phyloP scores from a whole-genome alignment of 2,888 invertebrate species.

The Drosophila neonasuta region DNA sequence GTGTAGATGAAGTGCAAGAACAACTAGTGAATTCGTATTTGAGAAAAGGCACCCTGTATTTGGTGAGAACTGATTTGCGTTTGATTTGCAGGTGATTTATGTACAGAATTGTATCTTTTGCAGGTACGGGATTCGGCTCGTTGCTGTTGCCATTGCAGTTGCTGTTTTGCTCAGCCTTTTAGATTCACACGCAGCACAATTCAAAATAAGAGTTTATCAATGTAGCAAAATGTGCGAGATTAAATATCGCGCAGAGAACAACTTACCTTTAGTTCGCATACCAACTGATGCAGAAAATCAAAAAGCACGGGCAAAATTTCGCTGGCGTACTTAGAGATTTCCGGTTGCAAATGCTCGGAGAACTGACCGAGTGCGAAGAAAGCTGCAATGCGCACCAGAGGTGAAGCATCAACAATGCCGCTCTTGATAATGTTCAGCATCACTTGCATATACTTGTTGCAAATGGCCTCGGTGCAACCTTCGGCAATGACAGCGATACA shows the following conservation, averaged over 20 bases:
- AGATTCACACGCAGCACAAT: constrained; percentile 47
- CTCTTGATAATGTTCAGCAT: constrained; percentile 87
- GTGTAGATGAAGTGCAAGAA: constrained; percentile 27
- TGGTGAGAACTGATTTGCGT: constrained; percentile 79
- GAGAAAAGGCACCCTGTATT: constrained; percentile 72
- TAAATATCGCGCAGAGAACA: not conserved
- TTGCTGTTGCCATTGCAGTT: constrained; percentile 33
- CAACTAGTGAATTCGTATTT: constrained; percentile 14
- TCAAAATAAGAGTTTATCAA: constrained; percentile 46
- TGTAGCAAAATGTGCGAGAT: constrained; percentile 22
- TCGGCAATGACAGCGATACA: constrained; percentile 89
- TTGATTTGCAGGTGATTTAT: constrained; percentile 79
- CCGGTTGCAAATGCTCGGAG: constrained; percentile 90
- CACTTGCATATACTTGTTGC: constrained; percentile 87
- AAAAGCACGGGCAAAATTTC: constrained; percentile 89
- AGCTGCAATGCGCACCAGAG: constrained; percentile 88
- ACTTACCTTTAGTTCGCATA: constrained; percentile 83
- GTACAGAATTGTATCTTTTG: constrained; percentile 77
- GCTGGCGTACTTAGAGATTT: constrained; percentile 88
- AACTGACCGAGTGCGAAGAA: constrained; percentile 91
- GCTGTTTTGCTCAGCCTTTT: constrained; percentile 56
- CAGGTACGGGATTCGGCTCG: constrained; percentile 45
- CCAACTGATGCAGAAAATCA: constrained; percentile 86
- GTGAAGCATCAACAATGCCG: constrained; percentile 86
- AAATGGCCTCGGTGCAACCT: constrained; percentile 89